phyloP scores from a whole-genome alignment of 2,888 invertebrate genomes.

The Drosophila meridionalis region DNA sequence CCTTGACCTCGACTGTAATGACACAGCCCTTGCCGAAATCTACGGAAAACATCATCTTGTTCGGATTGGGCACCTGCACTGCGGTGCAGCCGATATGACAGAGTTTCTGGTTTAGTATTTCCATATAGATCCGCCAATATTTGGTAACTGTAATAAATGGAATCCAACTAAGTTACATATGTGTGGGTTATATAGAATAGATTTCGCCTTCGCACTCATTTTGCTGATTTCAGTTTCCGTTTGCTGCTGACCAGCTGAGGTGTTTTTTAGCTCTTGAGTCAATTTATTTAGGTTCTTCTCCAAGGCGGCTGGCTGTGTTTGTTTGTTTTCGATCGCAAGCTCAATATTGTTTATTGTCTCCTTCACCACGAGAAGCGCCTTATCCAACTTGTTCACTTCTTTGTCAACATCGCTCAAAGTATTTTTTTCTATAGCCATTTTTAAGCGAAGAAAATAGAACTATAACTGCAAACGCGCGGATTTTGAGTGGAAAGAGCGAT shows the following conservation, averaged over 20 bases:
- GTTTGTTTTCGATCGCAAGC: background rate
- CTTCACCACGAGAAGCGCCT: background rate
- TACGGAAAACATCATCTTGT: conserved; percentile 19
- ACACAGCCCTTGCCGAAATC: conserved; percentile 1
- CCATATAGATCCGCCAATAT: background rate
- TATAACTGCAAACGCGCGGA: conserved; percentile 24
- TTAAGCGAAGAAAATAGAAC: background rate
- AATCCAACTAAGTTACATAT: too few species aligned
- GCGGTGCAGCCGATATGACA: conserved; percentile 20
- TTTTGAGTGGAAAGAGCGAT: background rate
- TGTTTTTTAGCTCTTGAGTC: background rate
- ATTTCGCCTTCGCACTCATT: too few species aligned
- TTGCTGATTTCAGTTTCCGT: background rate
- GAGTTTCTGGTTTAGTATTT: conserved; percentile 1
- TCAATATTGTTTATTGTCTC: background rate
- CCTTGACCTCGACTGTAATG: conserved; percentile 7
- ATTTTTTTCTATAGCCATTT: conserved; percentile 9
- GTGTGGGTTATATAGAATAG: too few species aligned
- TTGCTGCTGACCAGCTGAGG: background rate
- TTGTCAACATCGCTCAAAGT: background rate
- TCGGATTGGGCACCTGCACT: background rate
- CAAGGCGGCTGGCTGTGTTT: too few species aligned
- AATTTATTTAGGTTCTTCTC: background rate
- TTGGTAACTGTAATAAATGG: too few species aligned
- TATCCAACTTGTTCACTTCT: background rate